Percentiles rank a stretch among this genome's conserved stretches.
Conservation (phyloP, 2,797 vertebrate species). For the Micromesistius poutassou region DNA sequence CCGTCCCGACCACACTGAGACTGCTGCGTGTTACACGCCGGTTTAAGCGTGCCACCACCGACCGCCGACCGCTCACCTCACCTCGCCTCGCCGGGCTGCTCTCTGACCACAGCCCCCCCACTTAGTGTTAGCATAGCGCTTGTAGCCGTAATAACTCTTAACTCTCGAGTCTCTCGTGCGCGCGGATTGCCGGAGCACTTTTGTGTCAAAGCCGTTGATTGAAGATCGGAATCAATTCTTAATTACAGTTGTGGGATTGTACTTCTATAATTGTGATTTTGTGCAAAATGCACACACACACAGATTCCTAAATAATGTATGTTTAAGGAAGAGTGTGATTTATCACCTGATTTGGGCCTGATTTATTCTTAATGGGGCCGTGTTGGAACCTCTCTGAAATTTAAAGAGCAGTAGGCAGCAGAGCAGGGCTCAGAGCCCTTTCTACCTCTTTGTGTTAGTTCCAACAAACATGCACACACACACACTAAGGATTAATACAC, state of each 20-base stretch:
- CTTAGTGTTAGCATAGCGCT: conserved; percentile 18
- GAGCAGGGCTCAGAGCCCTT: conserved; percentile 38
- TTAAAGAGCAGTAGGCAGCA: conserved; percentile 43
- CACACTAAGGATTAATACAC: not conserved
- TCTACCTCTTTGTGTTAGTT: conserved; percentile 53
- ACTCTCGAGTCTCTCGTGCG: not conserved
- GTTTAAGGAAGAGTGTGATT: not conserved
- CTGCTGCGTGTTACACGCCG: conserved; percentile 18
- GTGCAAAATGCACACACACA: too few species aligned
- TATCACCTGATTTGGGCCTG: conserved; percentile 14
- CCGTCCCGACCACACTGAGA: conserved; percentile 36
- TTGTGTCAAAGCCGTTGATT: not conserved
- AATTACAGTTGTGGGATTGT: too few species aligned
- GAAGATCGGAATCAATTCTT: too few species aligned
- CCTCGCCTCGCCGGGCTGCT: conserved; percentile 29
- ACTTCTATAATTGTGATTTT: too few species aligned
- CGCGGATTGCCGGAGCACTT: not conserved
- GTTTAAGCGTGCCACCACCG: conserved; percentile 31
- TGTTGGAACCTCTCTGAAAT: conserved; percentile 35
- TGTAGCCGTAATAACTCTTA: not conserved
- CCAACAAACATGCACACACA: conserved; percentile 34
- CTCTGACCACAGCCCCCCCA: conserved; percentile 35
- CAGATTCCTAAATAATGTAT: too few species aligned
- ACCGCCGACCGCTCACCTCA: conserved; percentile 5
- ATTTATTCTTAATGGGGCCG: conserved; percentile 29